Conservation (phyloP, 92 coral and sea anemone species). For the Palythoa grandiflora region DNA sequence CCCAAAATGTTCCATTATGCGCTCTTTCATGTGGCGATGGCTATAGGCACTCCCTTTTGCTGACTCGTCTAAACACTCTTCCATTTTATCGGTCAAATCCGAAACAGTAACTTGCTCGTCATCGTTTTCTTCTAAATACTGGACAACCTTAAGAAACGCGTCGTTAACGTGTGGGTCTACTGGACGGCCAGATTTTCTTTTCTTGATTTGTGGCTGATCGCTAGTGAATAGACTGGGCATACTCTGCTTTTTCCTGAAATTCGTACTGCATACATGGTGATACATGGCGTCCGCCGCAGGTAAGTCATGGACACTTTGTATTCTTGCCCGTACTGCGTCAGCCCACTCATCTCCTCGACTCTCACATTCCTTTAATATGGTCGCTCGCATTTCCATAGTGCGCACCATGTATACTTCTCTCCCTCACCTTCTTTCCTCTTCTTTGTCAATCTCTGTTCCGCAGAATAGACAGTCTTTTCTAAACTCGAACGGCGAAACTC, state of each 20-base stretch:
- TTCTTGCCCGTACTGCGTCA: not conserved
- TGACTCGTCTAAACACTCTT: not conserved
- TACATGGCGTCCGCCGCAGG: slow-evolving; percentile 26
- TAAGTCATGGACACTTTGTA: slow-evolving; percentile 20
- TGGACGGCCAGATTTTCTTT: slow-evolving; percentile 42
- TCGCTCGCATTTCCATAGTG: slow-evolving; percentile 6
- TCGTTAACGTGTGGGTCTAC: slow-evolving; percentile 2
- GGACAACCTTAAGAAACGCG: not conserved
- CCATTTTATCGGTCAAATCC: not conserved
- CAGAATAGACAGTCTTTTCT: not conserved
- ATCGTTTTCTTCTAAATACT: not conserved
- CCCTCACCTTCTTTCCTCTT: not conserved
- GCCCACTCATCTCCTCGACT: slow-evolving; percentile 36
- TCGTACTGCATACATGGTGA: slow-evolving; percentile 16
- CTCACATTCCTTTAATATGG: not conserved
- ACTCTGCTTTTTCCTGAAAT: slow-evolving; percentile 3
- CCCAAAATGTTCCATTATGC: slow-evolving; percentile 9
- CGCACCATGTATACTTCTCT: slow-evolving; percentile 5
- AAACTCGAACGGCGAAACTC: not conserved
- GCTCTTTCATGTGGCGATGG: slow-evolving; percentile 16
- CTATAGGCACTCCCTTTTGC: not conserved
- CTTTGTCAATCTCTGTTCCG: not conserved
- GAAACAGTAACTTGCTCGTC: not conserved
- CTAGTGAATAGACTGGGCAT: not conserved
- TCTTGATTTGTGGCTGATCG: not conserved